Evolutionary conservation across 2,113 vertebrate species (phyloP).

Genomic region (Hypanus sabinus): DNA sequence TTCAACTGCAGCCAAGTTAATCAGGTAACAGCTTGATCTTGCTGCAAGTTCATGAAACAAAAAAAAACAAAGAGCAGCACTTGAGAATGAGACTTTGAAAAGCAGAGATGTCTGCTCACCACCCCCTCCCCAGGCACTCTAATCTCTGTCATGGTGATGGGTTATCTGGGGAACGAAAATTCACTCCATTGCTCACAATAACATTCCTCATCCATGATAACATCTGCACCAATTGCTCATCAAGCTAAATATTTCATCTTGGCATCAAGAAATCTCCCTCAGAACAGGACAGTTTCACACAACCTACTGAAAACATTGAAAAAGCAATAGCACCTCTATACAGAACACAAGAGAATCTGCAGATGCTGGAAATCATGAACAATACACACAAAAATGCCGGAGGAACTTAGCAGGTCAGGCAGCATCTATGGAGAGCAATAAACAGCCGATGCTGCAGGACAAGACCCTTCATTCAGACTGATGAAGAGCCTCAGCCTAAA

Average conservation of each 20-base stretch:
- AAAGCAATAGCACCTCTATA: background rate
- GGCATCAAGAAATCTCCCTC: background rate
- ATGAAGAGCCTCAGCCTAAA: too few relatives aligned
- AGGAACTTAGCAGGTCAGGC: too few relatives aligned
- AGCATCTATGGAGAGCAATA: too few relatives aligned
- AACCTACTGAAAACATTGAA: background rate
- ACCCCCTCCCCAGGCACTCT: background rate
- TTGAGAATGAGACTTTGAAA: slow-evolving; percentile 19
- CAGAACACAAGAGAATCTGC: too few relatives aligned
- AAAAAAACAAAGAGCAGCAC: background rate
- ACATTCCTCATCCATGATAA: slow-evolving; percentile 28
- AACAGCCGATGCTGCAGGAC: too few relatives aligned
- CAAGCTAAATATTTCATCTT: background rate
- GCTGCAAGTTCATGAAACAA: background rate
- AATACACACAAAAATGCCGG: too few relatives aligned
- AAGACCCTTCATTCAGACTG: too few relatives aligned
- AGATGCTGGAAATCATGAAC: too few relatives aligned
- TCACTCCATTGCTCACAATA: background rate
- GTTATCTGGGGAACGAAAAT: background rate
- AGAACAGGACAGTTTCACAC: background rate
- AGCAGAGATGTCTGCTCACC: background rate
- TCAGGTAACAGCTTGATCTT: background rate
- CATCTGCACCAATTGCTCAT: slow-evolving; percentile 13
- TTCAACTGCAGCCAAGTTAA: background rate
- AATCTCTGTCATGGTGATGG: background rate